Evolutionary conservation across 2,797 vertebrate species (phyloP), one percentile per base, ranked within the genome.

Genomic region (Lacerta agilis): DNA sequence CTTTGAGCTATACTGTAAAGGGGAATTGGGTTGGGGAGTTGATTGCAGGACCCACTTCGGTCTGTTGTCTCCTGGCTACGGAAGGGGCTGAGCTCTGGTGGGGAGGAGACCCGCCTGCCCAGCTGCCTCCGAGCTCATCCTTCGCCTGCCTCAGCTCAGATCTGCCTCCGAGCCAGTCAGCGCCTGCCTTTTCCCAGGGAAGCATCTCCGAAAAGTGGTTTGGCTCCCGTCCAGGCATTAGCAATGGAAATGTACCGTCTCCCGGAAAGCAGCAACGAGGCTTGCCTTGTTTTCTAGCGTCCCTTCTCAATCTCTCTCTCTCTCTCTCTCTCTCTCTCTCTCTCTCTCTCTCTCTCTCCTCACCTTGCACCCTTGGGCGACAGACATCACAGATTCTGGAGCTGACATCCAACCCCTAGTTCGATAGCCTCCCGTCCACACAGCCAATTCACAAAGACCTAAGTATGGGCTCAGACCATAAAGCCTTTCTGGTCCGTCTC

Each of bases 211-310:
- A 89, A 92, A 90, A 82, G 79, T 9, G 79, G 69, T 36, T 88
- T 92, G 91, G 93, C 93, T 84, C 72, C 49, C 20, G 2, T 87
- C 93, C 93, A 94, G 83, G 86, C 81, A 86, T 93, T 93, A 90
- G 87, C 88, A 88, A 89, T 92, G 87, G 89, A 90, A 94, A 94
- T 92, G 80, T 43, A 36, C 38, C 76, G 23, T 72, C 88, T 90
- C 85, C 89, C 81, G 64, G 89, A 88, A 77, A 85, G 83, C n/a
- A 69, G 66, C 10, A n/a, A 20, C 61, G 13, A 55, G 13, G 49
- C 49, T 55, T 55, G 49, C 49, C 49, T 55, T 55, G 49, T 55
- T 55, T 55, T 55, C 49, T 55, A 55, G 49, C 49, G 3, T 55
- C 49, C 49, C 38, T 7, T 43, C 41, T 43, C 41, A 6, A 5